Evolutionary conservation across 2,888 invertebrate genomes (phyloP).

Genomic region (Platycheirus albimanus): DNA sequence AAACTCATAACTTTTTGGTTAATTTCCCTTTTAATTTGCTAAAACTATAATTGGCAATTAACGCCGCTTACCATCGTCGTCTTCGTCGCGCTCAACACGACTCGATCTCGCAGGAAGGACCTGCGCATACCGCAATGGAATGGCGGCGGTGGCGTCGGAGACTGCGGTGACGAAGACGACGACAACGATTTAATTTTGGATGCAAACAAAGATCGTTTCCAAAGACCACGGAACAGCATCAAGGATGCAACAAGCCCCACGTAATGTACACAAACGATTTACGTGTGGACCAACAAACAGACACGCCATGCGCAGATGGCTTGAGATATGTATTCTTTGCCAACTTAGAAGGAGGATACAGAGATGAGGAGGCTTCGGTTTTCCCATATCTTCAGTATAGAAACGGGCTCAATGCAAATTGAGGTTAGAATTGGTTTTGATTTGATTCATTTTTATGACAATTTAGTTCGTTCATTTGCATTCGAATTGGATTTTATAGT

Average conservation of each 20-base stretch:
- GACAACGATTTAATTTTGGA: conserved; percentile 37
- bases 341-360: too few species aligned
- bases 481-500: conserved; percentile 41
- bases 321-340: not conserved
- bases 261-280: conserved; percentile 50
- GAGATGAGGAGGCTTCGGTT: too few species aligned
- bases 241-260: conserved; percentile 10
- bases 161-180: not conserved
- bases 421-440: conserved; percentile 57
- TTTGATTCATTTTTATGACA: conserved; percentile 68
- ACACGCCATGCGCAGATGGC: conserved; percentile 24
- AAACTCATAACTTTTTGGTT: conserved; percentile 73
- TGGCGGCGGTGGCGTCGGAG: not conserved
- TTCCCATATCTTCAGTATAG: too few species aligned
- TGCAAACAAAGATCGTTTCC: conserved; percentile 16
- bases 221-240: not conserved
- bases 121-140: conserved; percentile 16
- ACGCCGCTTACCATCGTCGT: conserved; percentile 60
- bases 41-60: conserved; percentile 74
- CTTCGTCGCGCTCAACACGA: not conserved
- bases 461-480: conserved; percentile 68
- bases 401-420: conserved; percentile 20
- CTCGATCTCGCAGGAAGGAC: conserved; percentile 4
- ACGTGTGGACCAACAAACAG: conserved; percentile 61
- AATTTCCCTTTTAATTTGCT: conserved; percentile 73